Evolutionary conservation across 2,888 invertebrate species (phyloP), one percentile per base, ranked within the genome.

Genomic region (Sericinus montela): DNA sequence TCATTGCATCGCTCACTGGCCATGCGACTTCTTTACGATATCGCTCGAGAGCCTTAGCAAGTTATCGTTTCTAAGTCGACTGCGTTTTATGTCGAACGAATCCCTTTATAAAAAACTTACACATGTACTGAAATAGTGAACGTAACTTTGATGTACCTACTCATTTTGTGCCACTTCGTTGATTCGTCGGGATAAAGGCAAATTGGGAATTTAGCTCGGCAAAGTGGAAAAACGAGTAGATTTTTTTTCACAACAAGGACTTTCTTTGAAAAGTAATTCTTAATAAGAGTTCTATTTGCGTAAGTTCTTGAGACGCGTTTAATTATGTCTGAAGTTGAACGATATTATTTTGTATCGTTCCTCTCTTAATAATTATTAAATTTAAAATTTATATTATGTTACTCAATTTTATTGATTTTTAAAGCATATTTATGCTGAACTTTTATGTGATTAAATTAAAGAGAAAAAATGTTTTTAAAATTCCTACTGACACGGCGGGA

Each of bases 1-100:
- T 85, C 76, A 83, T 81, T 72, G 71, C 69, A 80, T 85, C 84
- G 84, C 83, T 83, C 84, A 84, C 82, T 56, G 55, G 76, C 76
- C 77, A 74, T 81, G 69, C 65, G 69, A 69, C 63, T 67, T 58
- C 65, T 62, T 60, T 67, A 69, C 65, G 70, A 67, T 71, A 69
- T 68, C 66, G 54, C 59, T 58, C 45, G 37, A 58, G 60, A 59
- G 60, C 53, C 54, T 46, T 50, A 57, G 53, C 56, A 43, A 38
- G 55, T 57, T 63, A 62, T 59, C 57, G 59, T 54, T 55, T 48
- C 55, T 52, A 51, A 55, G 61, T 63, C 55, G 57, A 51, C 59
- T 52, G 54, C 59, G 60, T 62, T 68, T 70, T 69, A 59, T 60
- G 54, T 49, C 49, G 60, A 54, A 63, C 45, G 29, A 35, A 62